phyloP scores from a whole-genome alignment of 2,888 invertebrate genomes.

The Cerastis rubricosa region DNA sequence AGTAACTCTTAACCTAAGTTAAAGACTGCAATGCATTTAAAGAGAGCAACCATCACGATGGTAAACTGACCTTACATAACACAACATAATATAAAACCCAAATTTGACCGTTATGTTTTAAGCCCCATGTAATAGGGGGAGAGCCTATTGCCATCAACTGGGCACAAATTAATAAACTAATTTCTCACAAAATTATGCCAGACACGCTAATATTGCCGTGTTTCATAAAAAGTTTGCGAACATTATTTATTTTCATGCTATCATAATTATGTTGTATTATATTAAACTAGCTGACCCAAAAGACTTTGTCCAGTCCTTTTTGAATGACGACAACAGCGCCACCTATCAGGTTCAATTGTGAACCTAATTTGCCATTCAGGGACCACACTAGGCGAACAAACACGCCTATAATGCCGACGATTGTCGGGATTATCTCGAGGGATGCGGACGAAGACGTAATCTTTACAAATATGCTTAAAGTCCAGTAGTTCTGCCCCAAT shows the following conservation, averaged over 20 bases:
- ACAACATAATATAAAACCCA: too few species aligned
- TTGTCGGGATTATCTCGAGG: not conserved
- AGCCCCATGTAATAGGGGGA: too few species aligned
- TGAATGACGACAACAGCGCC: not conserved
- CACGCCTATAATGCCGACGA: not conserved
- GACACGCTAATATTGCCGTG: not conserved
- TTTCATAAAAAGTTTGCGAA: not conserved
- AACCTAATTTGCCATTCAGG: not conserved
- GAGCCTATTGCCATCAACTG: too few species aligned
- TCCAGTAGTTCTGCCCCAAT: not conserved
- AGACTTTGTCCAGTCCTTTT: not conserved
- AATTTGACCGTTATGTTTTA: too few species aligned
- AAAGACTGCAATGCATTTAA: not conserved
- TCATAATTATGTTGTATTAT: not conserved
- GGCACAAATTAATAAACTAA: too few species aligned
- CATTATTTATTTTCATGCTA: not conserved
- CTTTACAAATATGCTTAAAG: not conserved
- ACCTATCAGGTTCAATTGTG: not conserved
- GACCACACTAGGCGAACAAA: not conserved
- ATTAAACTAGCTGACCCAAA: not conserved
- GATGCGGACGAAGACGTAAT: not conserved
- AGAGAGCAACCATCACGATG: not conserved
- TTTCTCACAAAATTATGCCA: not conserved
- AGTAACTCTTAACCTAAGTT: too few species aligned
- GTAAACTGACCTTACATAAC: too few species aligned